A percentile compares a stretch with the other conserved stretches of the same genome.
These are phyloP conservation scores for Oophaga pumilio DNA, from an alignment of 2,113 vertebrate species.

Conservation along the genomic window DNA sequence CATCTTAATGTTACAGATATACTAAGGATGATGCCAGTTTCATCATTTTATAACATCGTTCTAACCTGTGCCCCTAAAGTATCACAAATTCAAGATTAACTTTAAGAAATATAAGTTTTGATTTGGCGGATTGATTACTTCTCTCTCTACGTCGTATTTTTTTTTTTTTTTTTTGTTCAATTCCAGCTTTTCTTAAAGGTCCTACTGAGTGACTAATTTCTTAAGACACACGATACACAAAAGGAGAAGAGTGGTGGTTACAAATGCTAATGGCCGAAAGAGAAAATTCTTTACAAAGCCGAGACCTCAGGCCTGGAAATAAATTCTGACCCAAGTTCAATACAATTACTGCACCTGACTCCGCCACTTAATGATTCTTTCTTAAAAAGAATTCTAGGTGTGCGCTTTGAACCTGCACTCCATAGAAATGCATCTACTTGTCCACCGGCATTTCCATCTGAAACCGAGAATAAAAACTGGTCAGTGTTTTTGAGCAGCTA, in stretches of 20 bases:
- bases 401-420: constrained; percentile 46
- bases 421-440: constrained; percentile 54
- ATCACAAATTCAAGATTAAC: constrained; percentile 10
- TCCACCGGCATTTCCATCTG: constrained; percentile 48
- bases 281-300: constrained; percentile 28
- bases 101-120: constrained; percentile 8
- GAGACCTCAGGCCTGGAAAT: constrained; percentile 38
- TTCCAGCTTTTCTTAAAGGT: constrained; percentile 16
- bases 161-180: constrained; percentile 8
- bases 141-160: background rate
- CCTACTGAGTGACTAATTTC: constrained; percentile 29
- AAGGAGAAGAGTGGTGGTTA: constrained; percentile 31
- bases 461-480: constrained; percentile 41
- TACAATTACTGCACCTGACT: constrained; percentile 56
- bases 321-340: constrained; percentile 53
- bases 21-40: background rate
- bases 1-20: background rate
- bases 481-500: constrained; percentile 54
- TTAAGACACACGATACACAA: constrained; percentile 32
- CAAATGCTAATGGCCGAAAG: constrained; percentile 27
- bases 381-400: constrained; percentile 29
- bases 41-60: background rate
- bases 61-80: constrained; percentile 7
- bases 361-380: constrained; percentile 55
- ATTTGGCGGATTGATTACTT: background rate